These are phyloP conservation scores for Agonopterix alstromeriana DNA, from an alignment of 2,888 invertebrate species.

Conservation along the genomic window DNA sequence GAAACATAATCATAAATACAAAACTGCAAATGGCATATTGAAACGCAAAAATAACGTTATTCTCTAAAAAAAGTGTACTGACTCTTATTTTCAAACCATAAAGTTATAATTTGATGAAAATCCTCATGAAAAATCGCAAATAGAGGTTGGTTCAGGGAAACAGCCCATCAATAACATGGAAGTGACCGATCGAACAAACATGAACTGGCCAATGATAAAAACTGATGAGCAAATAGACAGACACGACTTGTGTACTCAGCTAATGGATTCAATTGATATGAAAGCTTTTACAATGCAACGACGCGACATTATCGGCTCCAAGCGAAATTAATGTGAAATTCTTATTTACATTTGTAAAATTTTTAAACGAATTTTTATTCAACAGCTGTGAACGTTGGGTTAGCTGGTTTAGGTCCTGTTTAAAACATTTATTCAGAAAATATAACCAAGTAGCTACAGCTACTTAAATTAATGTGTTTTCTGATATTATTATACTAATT, in stretches of 20 bases:
- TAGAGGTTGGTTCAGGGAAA: constrained; percentile 45
- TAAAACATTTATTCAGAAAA: too few relatives aligned
- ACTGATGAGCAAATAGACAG: constrained; percentile 75
- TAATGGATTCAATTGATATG: constrained; percentile 77
- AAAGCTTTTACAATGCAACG: constrained; percentile 72
- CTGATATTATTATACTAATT: too few relatives aligned
- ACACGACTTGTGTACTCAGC: constrained; percentile 72
- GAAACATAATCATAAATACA: constrained; percentile 1
- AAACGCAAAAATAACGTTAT: constrained; percentile 1
- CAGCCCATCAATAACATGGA: constrained; percentile 67
- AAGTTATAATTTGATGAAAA: constrained; percentile 16
- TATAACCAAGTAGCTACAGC: too few relatives aligned
- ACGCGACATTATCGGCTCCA: constrained; percentile 51
- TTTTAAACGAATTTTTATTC: too few relatives aligned
- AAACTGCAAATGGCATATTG: constrained; percentile 4
- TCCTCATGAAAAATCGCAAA: constrained; percentile 33
- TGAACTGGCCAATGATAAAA: constrained; percentile 72
- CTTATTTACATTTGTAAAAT: constrained; percentile 5
- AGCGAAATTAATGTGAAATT: constrained; percentile 41
- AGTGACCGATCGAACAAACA: constrained; percentile 74
- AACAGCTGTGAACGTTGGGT: too few relatives aligned
- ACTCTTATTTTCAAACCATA: constrained; percentile 8
- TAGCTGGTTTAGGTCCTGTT: too few relatives aligned
- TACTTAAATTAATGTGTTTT: too few relatives aligned
- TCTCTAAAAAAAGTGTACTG: neutral